Evolutionary conservation across 2,113 vertebrate species (phyloP).

Genomic region (Trichechus manatus): DNA sequence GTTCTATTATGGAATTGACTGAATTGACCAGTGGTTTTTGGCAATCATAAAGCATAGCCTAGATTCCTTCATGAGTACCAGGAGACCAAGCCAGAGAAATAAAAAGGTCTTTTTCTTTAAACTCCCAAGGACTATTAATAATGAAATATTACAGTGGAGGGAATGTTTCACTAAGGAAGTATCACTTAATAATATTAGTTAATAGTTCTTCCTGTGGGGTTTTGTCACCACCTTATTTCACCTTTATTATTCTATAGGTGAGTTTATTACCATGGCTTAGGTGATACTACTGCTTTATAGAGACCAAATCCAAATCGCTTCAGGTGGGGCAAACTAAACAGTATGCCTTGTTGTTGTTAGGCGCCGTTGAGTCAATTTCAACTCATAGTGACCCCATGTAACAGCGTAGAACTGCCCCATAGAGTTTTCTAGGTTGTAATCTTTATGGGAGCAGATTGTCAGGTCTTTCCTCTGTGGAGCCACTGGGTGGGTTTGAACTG

Average conservation of each 20-base stretch:
- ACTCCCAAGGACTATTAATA: slow-evolving; percentile 66
- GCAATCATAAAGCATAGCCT: slow-evolving; percentile 60
- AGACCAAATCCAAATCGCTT: slow-evolving; percentile 33
- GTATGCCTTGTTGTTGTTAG: background rate
- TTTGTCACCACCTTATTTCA: slow-evolving; percentile 75
- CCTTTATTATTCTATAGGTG: slow-evolving; percentile 71
- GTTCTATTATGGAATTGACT: slow-evolving; percentile 53
- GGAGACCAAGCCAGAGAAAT: slow-evolving; percentile 71
- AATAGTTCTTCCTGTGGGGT: slow-evolving; percentile 73
- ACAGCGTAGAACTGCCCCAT: background rate
- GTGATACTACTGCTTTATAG: slow-evolving; percentile 54
- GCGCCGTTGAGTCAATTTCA: background rate
- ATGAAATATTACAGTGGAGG: slow-evolving; percentile 69
- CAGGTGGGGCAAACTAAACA: slow-evolving; percentile 51
- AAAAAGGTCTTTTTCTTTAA: slow-evolving; percentile 69
- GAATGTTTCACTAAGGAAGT: slow-evolving; percentile 67
- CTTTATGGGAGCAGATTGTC: background rate
- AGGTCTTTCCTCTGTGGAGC: background rate
- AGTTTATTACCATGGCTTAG: slow-evolving; percentile 54
- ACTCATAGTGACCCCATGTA: background rate
- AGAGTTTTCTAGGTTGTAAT: background rate
- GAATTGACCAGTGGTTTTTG: slow-evolving; percentile 59
- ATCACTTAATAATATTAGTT: slow-evolving; percentile 76
- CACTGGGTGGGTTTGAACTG: background rate
- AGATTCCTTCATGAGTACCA: slow-evolving; percentile 67